phyloP scores from a whole-genome alignment of 1,140 invertebrate species.

The Macrostomum lignano region DNA sequence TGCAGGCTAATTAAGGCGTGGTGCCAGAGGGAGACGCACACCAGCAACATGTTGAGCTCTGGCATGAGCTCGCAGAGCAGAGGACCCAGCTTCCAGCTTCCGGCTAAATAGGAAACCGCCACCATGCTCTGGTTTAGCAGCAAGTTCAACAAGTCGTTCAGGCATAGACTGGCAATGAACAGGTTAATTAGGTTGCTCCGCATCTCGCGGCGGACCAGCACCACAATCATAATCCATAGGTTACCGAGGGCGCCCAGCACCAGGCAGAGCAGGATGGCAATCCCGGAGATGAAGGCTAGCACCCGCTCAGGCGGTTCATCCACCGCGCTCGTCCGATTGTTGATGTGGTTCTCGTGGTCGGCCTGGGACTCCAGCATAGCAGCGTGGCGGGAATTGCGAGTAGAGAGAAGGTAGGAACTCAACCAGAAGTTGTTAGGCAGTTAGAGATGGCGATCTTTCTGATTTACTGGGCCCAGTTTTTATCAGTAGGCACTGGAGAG shows the following conservation, averaged over 20 bases:
- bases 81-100: constrained; percentile 14
- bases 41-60: constrained; percentile 18
- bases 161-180: constrained; percentile 22
- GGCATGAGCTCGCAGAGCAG: constrained; percentile 17
- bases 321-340: too few species aligned
- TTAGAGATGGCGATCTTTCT: too few species aligned
- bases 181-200: constrained; percentile 18
- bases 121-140: constrained; percentile 22
- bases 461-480: too few species aligned
- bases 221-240: constrained; percentile 8
- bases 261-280: constrained; percentile 4
- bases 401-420: too few species aligned
- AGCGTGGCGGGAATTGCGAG: too few species aligned
- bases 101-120: constrained; percentile 18
- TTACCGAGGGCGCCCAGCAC: constrained; percentile 8
- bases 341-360: too few species aligned
- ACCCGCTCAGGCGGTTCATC: too few species aligned
- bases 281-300: constrained; percentile 3
- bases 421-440: too few species aligned
- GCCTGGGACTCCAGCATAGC: too few species aligned
- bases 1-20: constrained; percentile 24
- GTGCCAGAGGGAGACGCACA: constrained; percentile 23
- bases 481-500: too few species aligned
- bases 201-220: constrained; percentile 10
- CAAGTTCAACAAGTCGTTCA: constrained; percentile 25